Evolutionary conservation across 1,140 invertebrate genomes (phyloP), one percentile per base, ranked within the genome.

Genomic region (Dreissena rostriformis): DNA sequence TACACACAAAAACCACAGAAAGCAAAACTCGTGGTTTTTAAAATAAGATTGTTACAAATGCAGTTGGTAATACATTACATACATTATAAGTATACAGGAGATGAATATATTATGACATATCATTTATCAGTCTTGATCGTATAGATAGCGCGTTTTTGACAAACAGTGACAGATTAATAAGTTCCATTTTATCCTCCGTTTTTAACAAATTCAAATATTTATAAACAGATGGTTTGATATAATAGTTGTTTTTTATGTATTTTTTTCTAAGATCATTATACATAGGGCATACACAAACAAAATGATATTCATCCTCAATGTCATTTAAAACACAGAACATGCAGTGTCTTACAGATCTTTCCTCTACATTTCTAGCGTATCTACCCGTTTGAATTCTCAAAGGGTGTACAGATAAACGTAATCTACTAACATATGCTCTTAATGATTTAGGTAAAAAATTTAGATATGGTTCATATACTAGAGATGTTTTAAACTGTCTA

Each of bases 351-450:
- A 15, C 51, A 55, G 51, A 19, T 74, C 71, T 52, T 24, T 39
- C 49, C 15, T 19, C 10, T 55, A 19, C 57, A 22, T 75, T 75
- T 63, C 53, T 61, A 28, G n/a, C 22, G 61, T 24, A 61, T 11
- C 73, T n/a, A 15, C 73, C 53, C 24, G 73, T 75, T 57, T 75
- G 73, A 26, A 75, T 61, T 63, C 73, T 57, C 7, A 73, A 26
- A n/a, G 73, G 26, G 57, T 75, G 73, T 10, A n/a, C 22, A 28
- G 73, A 75, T 26, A 75, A 11, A 53, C 72, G 14, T 24, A 57
- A 22, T 28, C 72, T 52, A 55, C 14, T 22, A 10, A 74, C n/a
- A 74, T n/a, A 74, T 10, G 26, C 17, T 15, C 72, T 53, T 24
- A 28, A 28, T 10, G 52, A 53, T 19, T 19, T n/a, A 28, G 72